Base-by-base conservation (phyloP, 2,888 invertebrate species). In the Melanargia galathea region DNA sequence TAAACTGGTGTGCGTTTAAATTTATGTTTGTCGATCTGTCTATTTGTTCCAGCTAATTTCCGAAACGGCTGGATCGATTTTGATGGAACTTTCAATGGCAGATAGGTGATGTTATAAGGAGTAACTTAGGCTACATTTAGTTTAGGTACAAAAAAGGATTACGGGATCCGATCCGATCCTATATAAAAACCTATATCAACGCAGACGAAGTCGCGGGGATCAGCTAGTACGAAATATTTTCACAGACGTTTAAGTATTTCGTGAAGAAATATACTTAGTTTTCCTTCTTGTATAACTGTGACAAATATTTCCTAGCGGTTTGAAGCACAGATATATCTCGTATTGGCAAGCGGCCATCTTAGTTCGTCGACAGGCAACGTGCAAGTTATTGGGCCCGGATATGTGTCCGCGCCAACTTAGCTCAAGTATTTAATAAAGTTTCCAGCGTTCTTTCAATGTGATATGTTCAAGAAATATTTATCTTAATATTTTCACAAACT, bases 341-440 rank as follows among this genome's bases (percentile, higher is more conserved):
- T 46, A 22, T 60, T 60, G 60, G 60, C 60, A 45, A 54, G 52
- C 45, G 22, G 60, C 60, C 60, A 60, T 60, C 20, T 54, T 60
- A 33, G 52, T 60, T 54, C 18, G 22, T 54, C 58, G 35, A 58
- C 48, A 22, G 24, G 48, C 48, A 48, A 24, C 48, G 22, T 38
- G 45, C 52, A 54, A 54, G 43, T 54, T 60, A 45, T 40, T 60
- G 54, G 22, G 52, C 13, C 51, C 26, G 5, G 43, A 43, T 38
- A 52, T 45, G 52, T 54, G 54, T 54, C 52, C 33, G 33, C 30
- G 35, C 54, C 22, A 46, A 54, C 60, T 54, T 22, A 24, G 40
- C 22, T 60, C 40, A 30, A 60, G 51, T 43, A 10, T 51, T 20
- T 20, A 60, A 51, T 43, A 51, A 38, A 30, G 30, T 45, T 45